Evolutionary conservation across 2,797 vertebrate species (phyloP).

Genomic region (Helostoma temminkii): DNA sequence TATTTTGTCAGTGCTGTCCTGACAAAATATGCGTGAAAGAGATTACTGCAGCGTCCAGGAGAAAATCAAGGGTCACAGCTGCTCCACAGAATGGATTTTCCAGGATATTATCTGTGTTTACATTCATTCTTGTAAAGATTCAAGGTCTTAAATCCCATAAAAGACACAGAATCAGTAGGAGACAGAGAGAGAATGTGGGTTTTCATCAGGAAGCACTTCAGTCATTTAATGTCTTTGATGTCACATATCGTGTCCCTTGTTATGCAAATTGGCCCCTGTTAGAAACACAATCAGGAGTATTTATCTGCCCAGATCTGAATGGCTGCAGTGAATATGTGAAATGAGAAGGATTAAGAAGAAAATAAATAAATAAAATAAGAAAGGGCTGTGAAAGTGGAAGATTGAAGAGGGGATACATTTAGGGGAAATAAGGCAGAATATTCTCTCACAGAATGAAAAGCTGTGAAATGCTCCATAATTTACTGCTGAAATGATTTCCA

Average conservation of each 20-base stretch:
- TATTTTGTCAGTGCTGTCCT: conserved; percentile 45
- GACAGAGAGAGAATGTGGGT: conserved; percentile 7
- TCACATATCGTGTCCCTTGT: conserved; percentile 53
- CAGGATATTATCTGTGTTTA: conserved; percentile 57
- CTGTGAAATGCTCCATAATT: conserved; percentile 51
- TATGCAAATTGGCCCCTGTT: conserved; percentile 47
- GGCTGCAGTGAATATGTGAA: conserved; percentile 32
- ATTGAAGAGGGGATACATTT: conserved; percentile 38
- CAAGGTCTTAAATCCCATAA: conserved; percentile 42
- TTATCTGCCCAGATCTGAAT: conserved; percentile 45
- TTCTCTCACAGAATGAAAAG: conserved; percentile 39
- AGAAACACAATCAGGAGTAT: conserved; percentile 35
- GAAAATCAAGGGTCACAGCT: conserved; percentile 55
- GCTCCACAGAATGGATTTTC: conserved; percentile 48
- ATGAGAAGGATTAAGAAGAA: conserved; percentile 28
- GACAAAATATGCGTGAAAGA: not conserved
- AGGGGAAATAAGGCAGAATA: conserved; percentile 42
- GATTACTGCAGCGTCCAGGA: conserved; percentile 52
- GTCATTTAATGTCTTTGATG: conserved; percentile 57
- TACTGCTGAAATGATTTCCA: conserved; percentile 49
- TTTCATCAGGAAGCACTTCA: conserved; percentile 29
- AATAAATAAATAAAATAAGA: conserved; percentile 41
- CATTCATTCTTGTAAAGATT: conserved; percentile 45
- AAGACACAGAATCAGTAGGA: conserved; percentile 6
- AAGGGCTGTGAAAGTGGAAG: conserved; percentile 49